Percentiles rank a stretch among this genome's conserved stretches.
Conservation (phyloP, 2,888 invertebrate genomes). For the Apeira syringaria region DNA sequence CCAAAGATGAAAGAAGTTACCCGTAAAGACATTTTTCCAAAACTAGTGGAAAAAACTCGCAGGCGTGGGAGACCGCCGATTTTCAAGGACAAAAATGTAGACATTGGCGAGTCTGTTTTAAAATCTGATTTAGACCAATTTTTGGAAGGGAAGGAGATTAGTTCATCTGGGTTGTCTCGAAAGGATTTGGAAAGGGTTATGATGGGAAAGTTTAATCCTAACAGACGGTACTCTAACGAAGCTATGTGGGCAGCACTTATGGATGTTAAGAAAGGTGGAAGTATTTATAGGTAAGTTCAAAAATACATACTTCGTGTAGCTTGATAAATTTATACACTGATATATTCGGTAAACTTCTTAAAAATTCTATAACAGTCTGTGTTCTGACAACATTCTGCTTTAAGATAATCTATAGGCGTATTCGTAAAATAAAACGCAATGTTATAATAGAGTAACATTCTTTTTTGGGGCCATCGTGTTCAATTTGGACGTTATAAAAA, state of each 20-base stretch:
- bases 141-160: conserved; percentile 75
- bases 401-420: no score
- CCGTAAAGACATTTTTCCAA: conserved; percentile 51
- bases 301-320: no score
- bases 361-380: no score
- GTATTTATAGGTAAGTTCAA: conserved; percentile 79
- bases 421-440: no score
- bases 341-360: no score
- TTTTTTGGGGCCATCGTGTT: no score
- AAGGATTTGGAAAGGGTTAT: conserved; percentile 77
- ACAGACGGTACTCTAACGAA: conserved; percentile 76
- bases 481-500: no score
- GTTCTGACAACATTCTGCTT: no score
- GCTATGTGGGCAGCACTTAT: conserved; percentile 84
- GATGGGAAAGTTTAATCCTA: conserved; percentile 82
- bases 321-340: no score
- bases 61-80: conserved; percentile 70
- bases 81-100: conserved; percentile 71
- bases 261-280: conserved; percentile 84
- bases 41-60: conserved; percentile 58
- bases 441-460: no score
- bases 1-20: conserved; percentile 59
- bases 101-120: conserved; percentile 72
- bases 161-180: conserved; percentile 74
- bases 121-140: conserved; percentile 79